Evolutionary conservation across 2,113 vertebrate genomes (phyloP).

Genomic region (Pavo muticus): DNA sequence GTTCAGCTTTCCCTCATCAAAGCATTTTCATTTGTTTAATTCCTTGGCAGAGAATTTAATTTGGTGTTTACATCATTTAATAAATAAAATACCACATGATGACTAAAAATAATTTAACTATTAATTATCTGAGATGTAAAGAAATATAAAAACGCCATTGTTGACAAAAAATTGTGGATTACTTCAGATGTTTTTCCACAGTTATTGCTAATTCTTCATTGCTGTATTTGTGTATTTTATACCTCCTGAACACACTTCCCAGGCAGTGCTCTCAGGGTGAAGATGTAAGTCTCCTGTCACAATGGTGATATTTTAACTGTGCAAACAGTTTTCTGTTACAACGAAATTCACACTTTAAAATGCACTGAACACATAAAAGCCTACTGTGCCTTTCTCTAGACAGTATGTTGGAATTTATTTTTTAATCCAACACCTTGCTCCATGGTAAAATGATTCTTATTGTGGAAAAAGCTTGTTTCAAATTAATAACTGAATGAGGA

Average conservation of each 20-base stretch:
- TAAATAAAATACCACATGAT: neutral
- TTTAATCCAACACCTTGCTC: neutral
- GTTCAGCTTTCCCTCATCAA: conserved; percentile 31
- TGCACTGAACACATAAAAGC: neutral
- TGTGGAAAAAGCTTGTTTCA: neutral
- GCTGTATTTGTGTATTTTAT: neutral
- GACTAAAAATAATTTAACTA: conserved; percentile 4
- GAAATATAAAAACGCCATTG: neutral
- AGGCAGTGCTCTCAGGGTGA: neutral
- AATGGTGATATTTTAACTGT: neutral
- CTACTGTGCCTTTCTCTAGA: neutral
- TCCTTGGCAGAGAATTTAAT: conserved; percentile 17
- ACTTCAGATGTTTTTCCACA: neutral
- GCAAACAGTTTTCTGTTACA: neutral
- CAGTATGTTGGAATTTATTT: neutral
- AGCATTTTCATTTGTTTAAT: conserved; percentile 31
- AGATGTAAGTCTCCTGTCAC: neutral
- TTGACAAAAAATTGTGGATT: neutral
- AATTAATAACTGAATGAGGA: neutral
- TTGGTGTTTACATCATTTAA: conserved; percentile 13
- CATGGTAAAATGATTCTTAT: neutral
- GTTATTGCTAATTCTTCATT: neutral
- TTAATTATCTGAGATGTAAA: neutral
- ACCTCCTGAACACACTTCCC: neutral
- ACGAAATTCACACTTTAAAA: neutral